Evolutionary conservation across 2,113 vertebrate species (phyloP), one percentile per base, ranked within the genome.

Genomic region (Engraulis encrasicolus): DNA sequence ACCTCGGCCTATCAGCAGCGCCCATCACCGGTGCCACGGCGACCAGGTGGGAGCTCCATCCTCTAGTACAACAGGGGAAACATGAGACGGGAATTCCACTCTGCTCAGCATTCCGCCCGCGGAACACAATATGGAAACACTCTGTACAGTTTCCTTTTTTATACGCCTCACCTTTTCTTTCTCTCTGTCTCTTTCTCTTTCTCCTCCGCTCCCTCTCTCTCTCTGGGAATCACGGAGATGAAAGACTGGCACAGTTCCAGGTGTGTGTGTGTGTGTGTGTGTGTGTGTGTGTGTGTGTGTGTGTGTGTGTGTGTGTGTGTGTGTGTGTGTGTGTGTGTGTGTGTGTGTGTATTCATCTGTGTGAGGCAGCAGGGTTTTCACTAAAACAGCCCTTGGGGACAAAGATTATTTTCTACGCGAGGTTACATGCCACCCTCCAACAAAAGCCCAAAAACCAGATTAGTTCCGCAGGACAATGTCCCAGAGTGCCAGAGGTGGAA

Each of bases 21-120:
- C n/a, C n/a, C n/a, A n/a, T n/a, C n/a, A 36, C 45, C 31, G 20
- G 23, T 27, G 9, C 61, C 89, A 83, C 79, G 87, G 86, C 91
- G 82, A 1, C 86, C 86, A 88, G 89, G 90, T 91, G 85, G 87
- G 84, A 89, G 90, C 87, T 83, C 84, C 86, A 87, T 83, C 84
- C 86, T 87, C 66, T 50, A 5, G 89, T 87, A 90, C 87, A 79
- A 81, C n/a, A 45, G 80, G 40, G n/a, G 91, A 88, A 93, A 93
- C 88, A 71, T 15, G 90, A 94, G 88, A 89, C 90, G 91, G 92
- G 94, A 93, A 94, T 94, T 92, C 92, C 90, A 89, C 86, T 83
- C 84, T 83, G 86, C 89, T 91, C 89, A 85, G 87, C 89, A 91
- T 93, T 92, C 88, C 82, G 91, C 82, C 88, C 82, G 91, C 82